Evolutionary conservation across 1,140 invertebrate genomes (phyloP).

Genomic region (Oryctes rhinoceros): DNA sequence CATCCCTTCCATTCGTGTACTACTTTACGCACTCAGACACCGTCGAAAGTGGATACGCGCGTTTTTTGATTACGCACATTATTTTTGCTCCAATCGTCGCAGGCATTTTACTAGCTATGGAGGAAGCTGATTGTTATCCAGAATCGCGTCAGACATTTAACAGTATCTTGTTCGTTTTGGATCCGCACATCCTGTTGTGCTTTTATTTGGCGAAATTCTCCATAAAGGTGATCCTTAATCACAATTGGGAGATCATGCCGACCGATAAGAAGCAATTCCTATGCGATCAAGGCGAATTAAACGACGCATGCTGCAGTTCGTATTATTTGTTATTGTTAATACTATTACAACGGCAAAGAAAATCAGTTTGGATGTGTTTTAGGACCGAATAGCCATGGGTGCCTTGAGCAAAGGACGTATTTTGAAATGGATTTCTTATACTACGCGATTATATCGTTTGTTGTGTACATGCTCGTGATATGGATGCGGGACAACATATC

Average conservation of each 20-base stretch:
- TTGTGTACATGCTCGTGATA: neutral
- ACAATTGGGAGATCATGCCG: conserved; percentile 30
- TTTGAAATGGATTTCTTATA: neutral
- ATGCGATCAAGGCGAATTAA: neutral
- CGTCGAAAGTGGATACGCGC: conserved; percentile 3
- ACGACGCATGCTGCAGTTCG: neutral
- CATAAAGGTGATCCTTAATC: conserved; percentile 3
- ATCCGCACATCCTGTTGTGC: neutral
- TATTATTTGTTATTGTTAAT: too few species aligned
- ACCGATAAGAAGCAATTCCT: neutral
- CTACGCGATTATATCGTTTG: neutral
- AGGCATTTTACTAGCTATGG: neutral
- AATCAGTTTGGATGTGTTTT: neutral
- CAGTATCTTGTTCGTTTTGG: neutral
- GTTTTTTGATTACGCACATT: conserved; percentile 2
- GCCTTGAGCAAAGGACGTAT: neutral
- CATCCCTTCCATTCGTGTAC: neutral
- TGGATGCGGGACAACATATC: neutral
- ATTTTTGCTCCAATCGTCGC: neutral
- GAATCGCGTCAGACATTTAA: too few species aligned
- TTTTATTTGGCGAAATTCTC: neutral
- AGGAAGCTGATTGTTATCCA: neutral
- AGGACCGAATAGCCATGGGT: neutral
- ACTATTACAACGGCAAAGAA: neutral
- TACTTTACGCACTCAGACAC: neutral